Conservation (phyloP, 2,888 invertebrate species). For the Perizoma flavofasciatum region DNA sequence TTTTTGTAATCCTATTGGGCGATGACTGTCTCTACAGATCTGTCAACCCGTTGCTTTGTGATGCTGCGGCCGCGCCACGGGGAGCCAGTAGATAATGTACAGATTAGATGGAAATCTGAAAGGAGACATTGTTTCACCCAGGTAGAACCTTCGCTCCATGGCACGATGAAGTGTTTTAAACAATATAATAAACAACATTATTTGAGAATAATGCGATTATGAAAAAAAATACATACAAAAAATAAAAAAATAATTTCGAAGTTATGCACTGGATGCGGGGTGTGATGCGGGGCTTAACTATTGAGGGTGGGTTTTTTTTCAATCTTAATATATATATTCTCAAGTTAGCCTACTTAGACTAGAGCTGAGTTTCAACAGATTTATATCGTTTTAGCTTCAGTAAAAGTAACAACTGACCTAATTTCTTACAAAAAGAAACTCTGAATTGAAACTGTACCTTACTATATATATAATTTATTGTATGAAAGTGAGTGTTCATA, state of each 20-base stretch:
- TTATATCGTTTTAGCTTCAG: no score
- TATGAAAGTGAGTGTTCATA: no score
- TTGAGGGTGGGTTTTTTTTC: no score
- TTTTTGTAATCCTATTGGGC: slow-evolving; percentile 76
- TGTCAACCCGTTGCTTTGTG: slow-evolving; percentile 84
- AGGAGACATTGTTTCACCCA: slow-evolving; percentile 78
- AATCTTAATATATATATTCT: no score
- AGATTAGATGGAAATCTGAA: slow-evolving; percentile 80
- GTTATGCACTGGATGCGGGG: slow-evolving; percentile 48
- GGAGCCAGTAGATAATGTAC: slow-evolving; percentile 73
- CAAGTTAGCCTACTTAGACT: no score
- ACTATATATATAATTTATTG: no score
- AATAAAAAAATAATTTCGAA: no score
- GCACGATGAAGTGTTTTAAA: slow-evolving; percentile 67
- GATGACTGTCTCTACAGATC: slow-evolving; percentile 72
- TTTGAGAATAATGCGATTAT: slow-evolving; percentile 75
- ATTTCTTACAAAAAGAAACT: no score
- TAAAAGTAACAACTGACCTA: no score
- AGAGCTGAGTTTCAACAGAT: no score
- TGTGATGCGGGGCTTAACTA: slow-evolving; percentile 41
- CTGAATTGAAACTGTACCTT: no score
- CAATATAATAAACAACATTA: slow-evolving; percentile 78
- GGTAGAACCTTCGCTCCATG: slow-evolving; percentile 58
- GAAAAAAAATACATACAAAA: slow-evolving; percentile 49
- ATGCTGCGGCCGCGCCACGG: slow-evolving; percentile 71